Evolutionary conservation across 2,888 invertebrate genomes (phyloP).

Genomic region (Oscheius sp.): DNA sequence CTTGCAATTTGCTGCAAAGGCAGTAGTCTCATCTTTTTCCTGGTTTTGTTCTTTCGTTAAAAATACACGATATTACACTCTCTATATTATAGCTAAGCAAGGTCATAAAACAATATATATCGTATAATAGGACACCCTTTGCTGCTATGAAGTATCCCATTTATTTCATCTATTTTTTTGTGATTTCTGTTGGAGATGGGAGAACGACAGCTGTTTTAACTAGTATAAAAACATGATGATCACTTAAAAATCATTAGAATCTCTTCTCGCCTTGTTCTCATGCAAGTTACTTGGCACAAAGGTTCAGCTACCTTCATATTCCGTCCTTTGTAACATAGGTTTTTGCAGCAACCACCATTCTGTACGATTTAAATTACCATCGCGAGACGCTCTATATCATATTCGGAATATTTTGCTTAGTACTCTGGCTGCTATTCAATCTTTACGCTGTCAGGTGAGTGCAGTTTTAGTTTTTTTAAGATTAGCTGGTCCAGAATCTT

Average conservation of each 20-base stretch:
- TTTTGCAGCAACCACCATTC: slow-evolving; percentile 15
- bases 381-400: slow-evolving; percentile 15
- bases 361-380: slow-evolving; percentile 18
- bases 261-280: neutral
- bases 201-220: slow-evolving; percentile 18
- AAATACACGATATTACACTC: too few species aligned
- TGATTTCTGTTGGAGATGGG: neutral
- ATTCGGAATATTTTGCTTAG: slow-evolving; percentile 25
- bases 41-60: too few species aligned
- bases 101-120: too few species aligned
- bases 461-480: neutral
- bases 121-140: too few species aligned
- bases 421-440: slow-evolving; percentile 22
- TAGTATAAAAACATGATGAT: slow-evolving; percentile 7
- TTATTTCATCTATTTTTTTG: neutral
- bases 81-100: too few species aligned
- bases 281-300: slow-evolving; percentile 11
- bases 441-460: slow-evolving; percentile 23
- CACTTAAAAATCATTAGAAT: neutral
- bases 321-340: neutral
- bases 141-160: neutral
- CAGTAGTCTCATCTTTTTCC: too few species aligned
- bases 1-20: too few species aligned
- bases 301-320: neutral
- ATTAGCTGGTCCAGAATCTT: neutral